Conservation (phyloP, 2,797 vertebrate species). For the Girardinus metallicus region DNA sequence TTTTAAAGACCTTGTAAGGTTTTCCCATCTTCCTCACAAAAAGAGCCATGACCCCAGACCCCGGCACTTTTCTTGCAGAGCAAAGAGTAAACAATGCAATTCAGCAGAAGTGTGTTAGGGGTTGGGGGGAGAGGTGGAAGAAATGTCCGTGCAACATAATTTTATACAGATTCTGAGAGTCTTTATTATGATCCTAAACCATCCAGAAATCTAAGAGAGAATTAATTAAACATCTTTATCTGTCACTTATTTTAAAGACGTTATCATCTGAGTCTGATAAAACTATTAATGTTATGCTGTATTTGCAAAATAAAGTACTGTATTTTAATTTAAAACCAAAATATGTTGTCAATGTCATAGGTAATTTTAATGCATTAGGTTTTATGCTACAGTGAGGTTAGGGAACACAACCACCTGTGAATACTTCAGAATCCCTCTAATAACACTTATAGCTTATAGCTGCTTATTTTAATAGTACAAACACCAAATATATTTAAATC, state of each 20-base stretch:
- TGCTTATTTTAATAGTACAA: too few species aligned
- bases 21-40: conserved; percentile 60
- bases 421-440: background rate
- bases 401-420: background rate
- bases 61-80: conserved; percentile 32
- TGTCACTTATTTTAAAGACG: background rate
- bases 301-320: background rate
- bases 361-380: too few species aligned
- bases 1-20: conserved; percentile 49
- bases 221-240: conserved; percentile 1
- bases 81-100: conserved; percentile 63
- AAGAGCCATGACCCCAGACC: conserved; percentile 51
- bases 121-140: too few species aligned
- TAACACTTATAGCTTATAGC: background rate
- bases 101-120: conserved; percentile 36
- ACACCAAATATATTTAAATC: too few species aligned
- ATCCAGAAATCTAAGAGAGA: background rate
- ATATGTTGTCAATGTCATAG: too few species aligned
- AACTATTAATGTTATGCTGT: background rate
- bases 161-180: conserved; percentile 14
- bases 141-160: background rate
- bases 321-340: too few species aligned
- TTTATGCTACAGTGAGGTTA: background rate
- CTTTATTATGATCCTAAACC: conserved; percentile 14
- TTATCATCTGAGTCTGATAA: background rate